These are phyloP conservation scores for Samia ricini DNA, from an alignment of 1,140 invertebrate species.

Conservation along the genomic window DNA sequence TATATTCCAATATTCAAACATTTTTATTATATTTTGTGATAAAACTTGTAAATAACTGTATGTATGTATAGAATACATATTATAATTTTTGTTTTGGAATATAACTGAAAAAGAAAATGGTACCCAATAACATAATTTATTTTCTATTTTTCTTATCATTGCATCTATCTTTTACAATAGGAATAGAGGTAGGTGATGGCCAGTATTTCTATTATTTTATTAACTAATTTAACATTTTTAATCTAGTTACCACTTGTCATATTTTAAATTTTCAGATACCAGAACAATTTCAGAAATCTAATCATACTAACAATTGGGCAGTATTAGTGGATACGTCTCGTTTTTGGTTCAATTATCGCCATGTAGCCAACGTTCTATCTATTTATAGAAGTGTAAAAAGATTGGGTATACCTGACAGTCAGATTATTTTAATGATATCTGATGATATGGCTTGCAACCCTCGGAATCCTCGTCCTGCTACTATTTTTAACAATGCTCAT, in stretches of 20 bases:
- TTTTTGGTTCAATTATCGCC: conserved; percentile 99
- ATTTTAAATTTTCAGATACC: conserved; percentile 53
- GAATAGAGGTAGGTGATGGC: conserved; percentile 11
- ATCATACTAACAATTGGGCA: conserved; percentile 99
- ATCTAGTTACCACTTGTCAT: neutral
- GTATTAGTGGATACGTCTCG: conserved; percentile 98
- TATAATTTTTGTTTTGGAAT: too few species aligned
- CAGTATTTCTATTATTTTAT: neutral
- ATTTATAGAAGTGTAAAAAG: conserved; percentile 98
- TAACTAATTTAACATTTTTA: neutral
- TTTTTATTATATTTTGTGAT: too few species aligned
- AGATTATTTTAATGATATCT: conserved; percentile 99
- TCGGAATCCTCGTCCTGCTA: conserved; percentile 97
- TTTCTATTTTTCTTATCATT: neutral
- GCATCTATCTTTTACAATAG: neutral
- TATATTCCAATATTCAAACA: too few species aligned
- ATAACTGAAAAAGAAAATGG: too few species aligned
- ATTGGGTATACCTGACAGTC: conserved; percentile 97
- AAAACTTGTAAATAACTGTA: too few species aligned
- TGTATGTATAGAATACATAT: too few species aligned
- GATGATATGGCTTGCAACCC: conserved; percentile 99
- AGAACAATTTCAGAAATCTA: conserved; percentile 68
- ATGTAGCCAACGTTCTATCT: conserved; percentile 99
- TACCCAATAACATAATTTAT: neutral
- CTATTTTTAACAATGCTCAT: conserved; percentile 98